These are phyloP conservation scores for Euglossa dilemma DNA, from an alignment of 1,140 invertebrate species.

Conservation along the genomic window DNA sequence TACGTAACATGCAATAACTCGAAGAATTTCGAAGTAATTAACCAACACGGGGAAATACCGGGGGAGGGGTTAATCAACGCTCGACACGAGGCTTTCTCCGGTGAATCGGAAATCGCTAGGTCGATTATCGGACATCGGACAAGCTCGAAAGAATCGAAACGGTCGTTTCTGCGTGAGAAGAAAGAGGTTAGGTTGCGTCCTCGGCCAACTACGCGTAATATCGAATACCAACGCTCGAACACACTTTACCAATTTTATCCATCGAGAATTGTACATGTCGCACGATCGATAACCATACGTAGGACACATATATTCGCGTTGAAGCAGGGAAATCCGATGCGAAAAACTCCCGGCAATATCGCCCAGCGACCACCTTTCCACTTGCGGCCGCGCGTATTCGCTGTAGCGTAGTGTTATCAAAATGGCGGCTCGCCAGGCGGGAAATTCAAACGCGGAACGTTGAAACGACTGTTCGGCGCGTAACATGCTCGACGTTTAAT, in stretches of 20 bases:
- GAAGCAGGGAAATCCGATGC: neutral
- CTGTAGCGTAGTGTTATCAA: neutral
- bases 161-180: neutral
- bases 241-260: slow-evolving; percentile 15
- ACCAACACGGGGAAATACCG: neutral
- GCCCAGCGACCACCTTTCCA: neutral
- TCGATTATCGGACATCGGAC: neutral
- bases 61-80: neutral
- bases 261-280: neutral
- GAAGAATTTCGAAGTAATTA: neutral
- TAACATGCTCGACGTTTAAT: no score
- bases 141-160: neutral
- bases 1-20: neutral
- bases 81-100: neutral
- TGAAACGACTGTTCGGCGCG: neutral
- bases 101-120: neutral
- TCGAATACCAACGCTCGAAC: neutral
- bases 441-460: neutral
- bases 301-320: neutral
- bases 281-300: neutral
- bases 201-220: neutral
- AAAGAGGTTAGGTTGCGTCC: slow-evolving; percentile 6
- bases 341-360: no score
- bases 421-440: slow-evolving; percentile 21
- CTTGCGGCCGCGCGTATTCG: neutral